Percentiles rank a stretch among this genome's conserved stretches.
phyloP scores from a whole-genome alignment of 2,797 vertebrate genomes.

The Myotis findleyi region DNA sequence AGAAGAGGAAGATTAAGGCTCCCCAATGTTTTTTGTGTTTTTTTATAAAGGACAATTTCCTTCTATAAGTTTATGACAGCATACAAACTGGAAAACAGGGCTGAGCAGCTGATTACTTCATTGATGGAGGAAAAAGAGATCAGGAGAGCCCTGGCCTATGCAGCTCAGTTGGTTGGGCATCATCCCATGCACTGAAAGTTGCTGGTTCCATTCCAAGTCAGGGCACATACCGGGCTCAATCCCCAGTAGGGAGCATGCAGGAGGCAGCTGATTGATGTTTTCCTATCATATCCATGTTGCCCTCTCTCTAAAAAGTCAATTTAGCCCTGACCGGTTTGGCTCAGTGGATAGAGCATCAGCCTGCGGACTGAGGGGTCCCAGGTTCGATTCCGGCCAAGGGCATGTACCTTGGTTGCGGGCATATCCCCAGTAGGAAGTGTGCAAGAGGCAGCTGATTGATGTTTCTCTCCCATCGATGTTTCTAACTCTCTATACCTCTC shows the following conservation, averaged over 20 bases:
- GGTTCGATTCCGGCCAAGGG: no score
- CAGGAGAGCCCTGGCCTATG: not conserved
- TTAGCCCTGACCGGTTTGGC: no score
- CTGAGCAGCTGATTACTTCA: not conserved
- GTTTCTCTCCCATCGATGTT: no score
- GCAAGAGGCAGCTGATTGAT: no score
- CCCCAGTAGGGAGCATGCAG: not conserved
- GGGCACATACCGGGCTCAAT: not conserved
- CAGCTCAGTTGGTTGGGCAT: not conserved
- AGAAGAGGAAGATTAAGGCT: not conserved
- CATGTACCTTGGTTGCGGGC: no score
- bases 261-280: not conserved
- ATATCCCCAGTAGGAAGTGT: no score
- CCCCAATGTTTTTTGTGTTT: not conserved
- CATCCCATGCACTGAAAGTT: not conserved
- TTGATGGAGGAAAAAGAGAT: not conserved
- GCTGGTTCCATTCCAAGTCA: not conserved
- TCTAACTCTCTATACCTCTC: no score
- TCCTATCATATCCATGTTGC: not conserved
- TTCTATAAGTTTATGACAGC: conserved; percentile 48
- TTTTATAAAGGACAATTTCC: not conserved
- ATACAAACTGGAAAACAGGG: conserved; percentile 43
- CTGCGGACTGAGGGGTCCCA: no score
- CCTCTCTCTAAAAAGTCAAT: not conserved
- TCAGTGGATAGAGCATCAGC: no score